Evolutionary conservation across 2,113 vertebrate genomes (phyloP).

Genomic region (Pogonocichla stellata): DNA sequence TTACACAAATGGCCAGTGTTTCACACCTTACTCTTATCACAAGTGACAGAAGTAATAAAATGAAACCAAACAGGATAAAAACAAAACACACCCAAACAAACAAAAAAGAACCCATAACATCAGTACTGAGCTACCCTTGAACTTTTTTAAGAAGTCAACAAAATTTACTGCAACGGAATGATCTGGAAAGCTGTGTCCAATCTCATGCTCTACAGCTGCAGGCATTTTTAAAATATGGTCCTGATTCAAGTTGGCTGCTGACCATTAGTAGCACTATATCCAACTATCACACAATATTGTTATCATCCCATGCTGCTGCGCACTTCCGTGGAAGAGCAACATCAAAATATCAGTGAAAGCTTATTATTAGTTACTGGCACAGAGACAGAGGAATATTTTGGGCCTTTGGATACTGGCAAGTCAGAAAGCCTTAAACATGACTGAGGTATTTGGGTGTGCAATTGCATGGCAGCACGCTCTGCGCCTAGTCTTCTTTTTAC

Average conservation of each 20-base stretch:
- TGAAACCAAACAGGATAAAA: neutral
- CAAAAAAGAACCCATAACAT: neutral
- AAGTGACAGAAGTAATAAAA: neutral
- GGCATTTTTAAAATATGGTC: neutral
- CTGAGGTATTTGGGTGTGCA: neutral
- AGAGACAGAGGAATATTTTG: neutral
- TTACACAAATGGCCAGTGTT: neutral
- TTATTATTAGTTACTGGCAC: conserved; percentile 35
- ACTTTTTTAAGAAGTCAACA: neutral
- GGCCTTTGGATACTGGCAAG: neutral
- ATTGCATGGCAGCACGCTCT: neutral
- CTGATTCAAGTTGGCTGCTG: neutral
- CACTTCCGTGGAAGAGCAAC: neutral
- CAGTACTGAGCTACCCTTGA: neutral
- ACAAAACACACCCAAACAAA: neutral
- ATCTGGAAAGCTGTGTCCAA: neutral
- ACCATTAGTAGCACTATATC: neutral
- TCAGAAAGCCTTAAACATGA: neutral
- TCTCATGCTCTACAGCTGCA: neutral
- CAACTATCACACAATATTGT: neutral
- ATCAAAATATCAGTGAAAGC: conserved; percentile 42
- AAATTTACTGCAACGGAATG: neutral
- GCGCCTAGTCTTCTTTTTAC: neutral
- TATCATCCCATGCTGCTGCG: neutral
- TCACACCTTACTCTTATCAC: neutral